Evolutionary conservation across 2,888 invertebrate genomes (phyloP), one percentile per base, ranked within the genome.

Genomic region (Epicampocera succincta): DNA sequence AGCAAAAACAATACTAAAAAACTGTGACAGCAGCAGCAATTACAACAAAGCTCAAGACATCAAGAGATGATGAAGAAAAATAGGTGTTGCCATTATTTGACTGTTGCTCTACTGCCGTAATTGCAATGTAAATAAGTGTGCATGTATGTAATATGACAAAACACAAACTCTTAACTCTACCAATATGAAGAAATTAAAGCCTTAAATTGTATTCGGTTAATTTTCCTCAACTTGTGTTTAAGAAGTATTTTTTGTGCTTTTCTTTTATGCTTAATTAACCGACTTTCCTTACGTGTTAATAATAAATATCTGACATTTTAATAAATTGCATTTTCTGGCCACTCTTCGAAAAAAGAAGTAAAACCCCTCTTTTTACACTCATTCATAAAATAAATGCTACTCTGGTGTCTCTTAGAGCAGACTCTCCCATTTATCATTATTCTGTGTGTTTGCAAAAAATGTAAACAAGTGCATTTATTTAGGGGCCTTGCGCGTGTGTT

Each of bases 11-110:
- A 78, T 13, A 75, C 73, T 21, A 63, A 78, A 63, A 78, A 48
- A 42, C 50, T 72, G 58, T 9, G 38, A 44, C 48, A 50, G 44
- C 46, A 54, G 60, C 38, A 58, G 69, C 38, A 48, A 60, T 52
- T 21, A 60, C 63, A 72, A 73, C 40, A 44, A 76, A 71, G 15
- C 77, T 65, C 61, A 61, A 61, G 38, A 50, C 21, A 60, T 44
- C 58, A 66, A 65, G 65, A 77, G 77, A 78, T 82, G 82, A 78
- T 75, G 75, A 87, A 87, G 88, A 87, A 87, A 88, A 88, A 89
- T 88, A 88, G 88, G 87, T 88, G 88, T 88, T 88, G 87, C 88
- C 88, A 87, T 86, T 82, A 79, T 80, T 73, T 76, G 78, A 79
- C 78, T 82, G 78, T 82, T 78, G 74, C 78, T 69, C 82, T 63